Conservation (phyloP, 2,888 invertebrate species). For the Ormia ochracea region DNA sequence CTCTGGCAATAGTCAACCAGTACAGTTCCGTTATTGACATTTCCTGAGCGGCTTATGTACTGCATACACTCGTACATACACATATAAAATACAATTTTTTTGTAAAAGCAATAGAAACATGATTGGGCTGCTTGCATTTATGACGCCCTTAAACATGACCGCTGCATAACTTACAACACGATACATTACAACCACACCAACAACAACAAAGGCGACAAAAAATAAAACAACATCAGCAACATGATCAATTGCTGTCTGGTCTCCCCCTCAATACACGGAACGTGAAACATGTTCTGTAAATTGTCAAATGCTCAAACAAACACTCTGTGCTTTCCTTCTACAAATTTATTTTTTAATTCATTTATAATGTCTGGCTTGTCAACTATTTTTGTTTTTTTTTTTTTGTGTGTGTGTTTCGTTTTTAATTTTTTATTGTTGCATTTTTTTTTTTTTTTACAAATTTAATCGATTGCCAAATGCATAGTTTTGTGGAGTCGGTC, state of each 20-base stretch:
- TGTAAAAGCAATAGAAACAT: not conserved
- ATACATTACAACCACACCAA: not conserved
- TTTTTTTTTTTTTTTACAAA: not conserved
- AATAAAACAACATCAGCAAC: not conserved
- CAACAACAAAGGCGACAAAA: too few relatives aligned
- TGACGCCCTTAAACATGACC: constrained; percentile 41
- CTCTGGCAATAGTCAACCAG: too few relatives aligned
- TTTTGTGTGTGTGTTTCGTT: too few relatives aligned
- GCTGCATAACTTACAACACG: constrained; percentile 5
- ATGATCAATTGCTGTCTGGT: constrained; percentile 1
- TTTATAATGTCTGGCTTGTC: constrained; percentile 44
- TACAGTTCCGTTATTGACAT: constrained; percentile 44
- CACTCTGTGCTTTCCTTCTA: not conserved
- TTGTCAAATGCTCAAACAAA: constrained; percentile 35
- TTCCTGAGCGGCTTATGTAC: too few relatives aligned
- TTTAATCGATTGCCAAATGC: constrained; percentile 50
- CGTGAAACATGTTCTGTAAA: constrained; percentile 37
- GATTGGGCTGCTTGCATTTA: not conserved
- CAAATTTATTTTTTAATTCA: not conserved
- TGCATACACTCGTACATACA: not conserved
- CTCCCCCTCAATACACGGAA: constrained; percentile 6
- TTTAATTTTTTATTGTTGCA: not conserved
- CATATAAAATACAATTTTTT: not conserved
- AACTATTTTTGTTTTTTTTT: constrained; percentile 16
- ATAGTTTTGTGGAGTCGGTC: constrained; percentile 20